Evolutionary conservation across 2,888 invertebrate genomes (phyloP), one percentile per base, ranked within the genome.

Genomic region (Dioctria rufipes): DNA sequence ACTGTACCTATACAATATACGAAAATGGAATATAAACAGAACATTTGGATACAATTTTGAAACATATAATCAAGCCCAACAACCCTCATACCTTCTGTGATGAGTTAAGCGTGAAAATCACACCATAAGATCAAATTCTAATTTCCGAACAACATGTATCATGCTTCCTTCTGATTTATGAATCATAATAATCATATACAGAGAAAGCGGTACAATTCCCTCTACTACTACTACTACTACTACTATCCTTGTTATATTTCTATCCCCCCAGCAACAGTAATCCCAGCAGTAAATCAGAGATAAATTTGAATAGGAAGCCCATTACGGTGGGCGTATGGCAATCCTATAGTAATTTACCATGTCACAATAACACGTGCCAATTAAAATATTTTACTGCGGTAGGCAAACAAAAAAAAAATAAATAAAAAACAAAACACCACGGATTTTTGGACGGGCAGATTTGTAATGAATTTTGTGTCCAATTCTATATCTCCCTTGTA

Each of bases 281-380:
- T 25, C 25, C 60, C 40, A 8, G 75, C 75, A 75, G 75, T 75
- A 75, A 75, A 75, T 75, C 75, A 75, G 60, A 75, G 75, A 75
- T 60, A 60, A 75, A 75, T 75, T 75, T 75, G 61, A 75, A 75
- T 75, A 75, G 75, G 75, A 75, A 75, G 60, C 75, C 75, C 75
- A 75, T 75, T 75, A 75, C 58, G 75, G 78, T 65, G 78, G 65
- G 61, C 61, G 75, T 13, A 60, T 75, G 42, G 75, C 60, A 51
- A 42, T 75, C 60, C 61, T 43, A 25, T 25, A 37, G 69, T 80
- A 80, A 80, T 80, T 80, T 71, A 80, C 80, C 69, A 58, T 80
- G 80, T 80, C 69, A 79, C 69, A 60, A 80, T 71, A 75, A 69
- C 80, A 80, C 80, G 80, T 80, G 80, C 69, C 80, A 80, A 80